Base-by-base conservation (phyloP, 53 echinoderm and acorn worm genomes). In the Patiria pectinifera region DNA sequence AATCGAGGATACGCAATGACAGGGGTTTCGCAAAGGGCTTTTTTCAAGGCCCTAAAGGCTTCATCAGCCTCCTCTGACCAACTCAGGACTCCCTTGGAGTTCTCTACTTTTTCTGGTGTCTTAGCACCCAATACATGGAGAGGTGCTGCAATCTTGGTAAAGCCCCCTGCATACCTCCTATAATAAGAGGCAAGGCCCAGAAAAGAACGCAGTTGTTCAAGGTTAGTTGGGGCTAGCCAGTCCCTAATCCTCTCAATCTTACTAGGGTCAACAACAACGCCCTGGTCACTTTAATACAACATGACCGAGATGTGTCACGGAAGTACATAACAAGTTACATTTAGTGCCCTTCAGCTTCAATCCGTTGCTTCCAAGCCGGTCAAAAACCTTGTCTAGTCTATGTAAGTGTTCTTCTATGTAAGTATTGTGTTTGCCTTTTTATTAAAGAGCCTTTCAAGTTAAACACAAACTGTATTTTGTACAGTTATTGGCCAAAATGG, bases 151-250 rank as follows among this genome's bases (percentile, higher is more conserved):
- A 92, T 24, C 76, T 74, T 84, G 8, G 92, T 72, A 92, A 92
- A 92, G 18, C 71, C 82, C n/a, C 69, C 53, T 3, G 85, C 82
- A 25, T 84, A 92, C 25, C 92, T 16, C 59, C 92, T 71, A 71
- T 92, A 84, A 24, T 92, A 92, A 19, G 92, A 84, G 21, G 92
- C 92, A 2, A 92, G 61, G 18, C 92, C 92, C 48, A 92, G 75
- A 58, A 92, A 92, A 13, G 92, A 92, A 11, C 92, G 46, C 74
- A 92, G 7, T 12, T 92, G 84, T 4, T 83, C 23, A 24, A 23
- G 25, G 58, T 46, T 92, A 16, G 72, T 92, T 22, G 92, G 92
- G 47, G 48, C 69, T 15, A 84, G 76, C 92, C 92, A 92, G 13
- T 82, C 70, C 49, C 70, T 45, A 22, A 92, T 46, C 35, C 92